Percentiles rank a stretch among this genome's conserved stretches.
These are phyloP conservation scores for Salpingus planirostris DNA, from an alignment of 2,888 invertebrate genomes.

Conservation along the genomic window DNA sequence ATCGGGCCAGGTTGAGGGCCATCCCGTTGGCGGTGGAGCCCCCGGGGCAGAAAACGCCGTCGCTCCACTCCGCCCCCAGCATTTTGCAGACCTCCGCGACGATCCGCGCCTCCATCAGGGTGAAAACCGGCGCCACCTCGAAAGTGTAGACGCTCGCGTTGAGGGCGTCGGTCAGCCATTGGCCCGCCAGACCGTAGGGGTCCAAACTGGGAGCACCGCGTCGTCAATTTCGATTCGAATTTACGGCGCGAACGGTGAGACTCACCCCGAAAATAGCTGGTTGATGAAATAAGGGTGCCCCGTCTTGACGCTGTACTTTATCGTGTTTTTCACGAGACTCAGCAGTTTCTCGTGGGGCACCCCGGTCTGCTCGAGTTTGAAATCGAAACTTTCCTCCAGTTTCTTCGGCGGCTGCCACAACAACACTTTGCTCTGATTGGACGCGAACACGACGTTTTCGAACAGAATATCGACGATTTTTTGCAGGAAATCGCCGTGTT, in stretches of 20 bases:
- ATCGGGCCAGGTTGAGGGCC: constrained; percentile 48
- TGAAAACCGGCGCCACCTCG: constrained; percentile 50
- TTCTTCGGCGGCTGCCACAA: constrained; percentile 46
- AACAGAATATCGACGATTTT: constrained; percentile 38
- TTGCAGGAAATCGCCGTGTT: constrained; percentile 39
- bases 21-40: constrained; percentile 51
- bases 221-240: too few relatives aligned
- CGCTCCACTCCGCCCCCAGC: constrained; percentile 42
- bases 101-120: constrained; percentile 45
- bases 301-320: constrained; percentile 50
- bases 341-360: constrained; percentile 41
- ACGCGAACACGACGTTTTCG: constrained; percentile 40
- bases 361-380: constrained; percentile 37
- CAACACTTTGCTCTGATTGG: constrained; percentile 41
- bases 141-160: constrained; percentile 49
- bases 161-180: constrained; percentile 45
- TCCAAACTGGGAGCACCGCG: constrained; percentile 36
- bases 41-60: constrained; percentile 49
- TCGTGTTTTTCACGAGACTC: constrained; percentile 40
- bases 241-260: not conserved
- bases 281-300: constrained; percentile 51
- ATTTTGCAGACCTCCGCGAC: constrained; percentile 43
- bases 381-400: constrained; percentile 39
- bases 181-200: constrained; percentile 46
- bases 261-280: constrained; percentile 49